Evolutionary conservation across 2,797 vertebrate genomes (phyloP), one percentile per base, ranked within the genome.

Genomic region (Sebastes cheni): DNA sequence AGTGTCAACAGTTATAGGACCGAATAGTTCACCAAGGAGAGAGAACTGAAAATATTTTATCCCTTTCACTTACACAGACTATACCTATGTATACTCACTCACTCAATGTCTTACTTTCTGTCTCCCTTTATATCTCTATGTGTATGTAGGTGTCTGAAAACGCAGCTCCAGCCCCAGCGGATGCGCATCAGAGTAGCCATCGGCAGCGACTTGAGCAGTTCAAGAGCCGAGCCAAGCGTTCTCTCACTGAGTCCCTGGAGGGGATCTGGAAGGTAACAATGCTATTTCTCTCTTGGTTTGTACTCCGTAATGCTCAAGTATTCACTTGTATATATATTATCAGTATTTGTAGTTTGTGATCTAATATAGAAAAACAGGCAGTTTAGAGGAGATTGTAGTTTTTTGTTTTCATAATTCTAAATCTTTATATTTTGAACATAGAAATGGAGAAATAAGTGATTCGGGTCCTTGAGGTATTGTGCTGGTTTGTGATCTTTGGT

Each of bases 221-320:
- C 67, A 99, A 97, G 88, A 97, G 93, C 80, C 96, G 97, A 94
- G 98, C 97, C 1, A 99, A 99, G 85, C 96, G 96, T 60, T 99
- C 98, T 18, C 94, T 99, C 58, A 97, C 98, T 0, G 97, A 98
- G 88, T 98, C 97, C 1, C 89, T 98, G 82, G 97, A 98, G 92
- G 97, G 95, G 69, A 98, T 98, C 91, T 97, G 95, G 95, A 96
- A 95, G 95, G 95, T 96, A 83, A n/a, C 10, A 20, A 12, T 10
- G 13, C 46, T 78, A 12, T 76, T 46, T 65, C 6, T 69, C 10
- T 39, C 34, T 62, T 34, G 4, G 22, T 72, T 69, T 67, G 12
- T 52, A 10, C 22, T 12, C 13, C 25, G 11, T 20, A 62, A 34
- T 66, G 3, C 69, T 69, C 22, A 42, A 10, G 5, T 46, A 20